These are phyloP conservation scores for Scaeva pyrastri DNA, from an alignment of 2,888 invertebrate genomes.

Conservation along the genomic window DNA sequence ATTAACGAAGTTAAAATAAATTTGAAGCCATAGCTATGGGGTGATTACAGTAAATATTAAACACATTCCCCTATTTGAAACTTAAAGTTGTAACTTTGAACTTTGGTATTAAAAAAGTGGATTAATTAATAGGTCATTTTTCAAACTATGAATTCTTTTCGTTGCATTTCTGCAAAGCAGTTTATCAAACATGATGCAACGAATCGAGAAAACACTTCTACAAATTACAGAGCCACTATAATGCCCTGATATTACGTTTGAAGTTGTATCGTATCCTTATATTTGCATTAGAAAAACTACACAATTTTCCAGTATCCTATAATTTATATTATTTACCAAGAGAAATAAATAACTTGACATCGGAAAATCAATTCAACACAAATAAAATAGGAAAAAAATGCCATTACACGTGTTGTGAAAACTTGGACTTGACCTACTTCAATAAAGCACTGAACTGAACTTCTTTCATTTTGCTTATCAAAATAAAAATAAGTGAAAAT, in stretches of 20 bases:
- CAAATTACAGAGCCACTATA: neutral
- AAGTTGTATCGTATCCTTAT: neutral
- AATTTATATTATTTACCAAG: conserved; percentile 27
- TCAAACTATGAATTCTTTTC: too few species aligned
- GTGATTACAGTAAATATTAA: too few species aligned
- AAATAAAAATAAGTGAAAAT: neutral
- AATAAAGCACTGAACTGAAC: neutral
- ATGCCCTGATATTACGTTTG: neutral
- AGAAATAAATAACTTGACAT: conserved; percentile 13
- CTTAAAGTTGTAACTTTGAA: too few species aligned
- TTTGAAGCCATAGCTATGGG: too few species aligned
- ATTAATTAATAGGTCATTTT: too few species aligned
- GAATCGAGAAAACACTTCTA: too few species aligned
- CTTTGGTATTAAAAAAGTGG: too few species aligned
- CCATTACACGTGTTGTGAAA: conserved; percentile 23
- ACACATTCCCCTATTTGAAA: too few species aligned
- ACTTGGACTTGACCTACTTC: conserved; percentile 58
- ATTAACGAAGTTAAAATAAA: too few species aligned
- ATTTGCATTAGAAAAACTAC: neutral
- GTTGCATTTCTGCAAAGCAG: too few species aligned
- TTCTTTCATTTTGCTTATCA: conserved; percentile 7
- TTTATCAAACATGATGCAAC: too few species aligned
- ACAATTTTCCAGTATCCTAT: conserved; percentile 1
- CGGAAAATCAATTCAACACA: conserved; percentile 22
- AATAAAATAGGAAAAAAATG: neutral